phyloP scores from a whole-genome alignment of 2,888 invertebrate genomes.

The Aphidoletes aphidimyza region DNA sequence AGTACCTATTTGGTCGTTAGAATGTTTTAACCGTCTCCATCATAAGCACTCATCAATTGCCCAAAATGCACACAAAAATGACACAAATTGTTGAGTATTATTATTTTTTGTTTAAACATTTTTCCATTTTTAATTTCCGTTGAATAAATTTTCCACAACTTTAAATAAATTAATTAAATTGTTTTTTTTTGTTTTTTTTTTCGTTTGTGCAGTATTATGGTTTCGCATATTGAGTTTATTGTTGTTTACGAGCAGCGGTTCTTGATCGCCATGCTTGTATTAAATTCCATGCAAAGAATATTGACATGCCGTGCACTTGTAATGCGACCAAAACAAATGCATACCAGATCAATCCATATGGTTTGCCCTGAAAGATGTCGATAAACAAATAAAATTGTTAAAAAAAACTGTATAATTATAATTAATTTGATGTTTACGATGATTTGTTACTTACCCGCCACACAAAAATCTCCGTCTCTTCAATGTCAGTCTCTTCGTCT shows the following conservation, averaged over 20 bases:
- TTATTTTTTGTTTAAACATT: background rate
- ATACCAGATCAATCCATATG: slow-evolving; percentile 93
- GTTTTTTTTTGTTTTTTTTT: too few relatives aligned
- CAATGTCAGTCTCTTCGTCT: slow-evolving; percentile 70
- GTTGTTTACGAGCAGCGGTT: slow-evolving; percentile 75
- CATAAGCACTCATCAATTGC: background rate
- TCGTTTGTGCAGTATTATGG: background rate
- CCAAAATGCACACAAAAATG: background rate
- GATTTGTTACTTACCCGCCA: slow-evolving; percentile 85
- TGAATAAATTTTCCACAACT: background rate
- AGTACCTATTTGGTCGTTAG: too few relatives aligned
- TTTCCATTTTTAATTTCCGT: background rate
- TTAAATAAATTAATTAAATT: slow-evolving; percentile 8
- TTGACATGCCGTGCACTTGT: slow-evolving; percentile 88
- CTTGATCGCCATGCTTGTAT: slow-evolving; percentile 85
- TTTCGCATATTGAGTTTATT: slow-evolving; percentile 67
- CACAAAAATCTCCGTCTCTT: slow-evolving; percentile 75
- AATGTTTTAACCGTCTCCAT: background rate
- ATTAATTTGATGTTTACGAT: too few relatives aligned
- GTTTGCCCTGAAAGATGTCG: slow-evolving; percentile 76
- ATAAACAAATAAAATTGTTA: slow-evolving; percentile 39
- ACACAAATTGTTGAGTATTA: background rate
- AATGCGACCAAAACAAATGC: slow-evolving; percentile 86
- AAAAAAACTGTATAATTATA: too few relatives aligned
- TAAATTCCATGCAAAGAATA: slow-evolving; percentile 85